phyloP scores from a whole-genome alignment of 2,888 invertebrate species.

The Trileptium ribeirensis region DNA sequence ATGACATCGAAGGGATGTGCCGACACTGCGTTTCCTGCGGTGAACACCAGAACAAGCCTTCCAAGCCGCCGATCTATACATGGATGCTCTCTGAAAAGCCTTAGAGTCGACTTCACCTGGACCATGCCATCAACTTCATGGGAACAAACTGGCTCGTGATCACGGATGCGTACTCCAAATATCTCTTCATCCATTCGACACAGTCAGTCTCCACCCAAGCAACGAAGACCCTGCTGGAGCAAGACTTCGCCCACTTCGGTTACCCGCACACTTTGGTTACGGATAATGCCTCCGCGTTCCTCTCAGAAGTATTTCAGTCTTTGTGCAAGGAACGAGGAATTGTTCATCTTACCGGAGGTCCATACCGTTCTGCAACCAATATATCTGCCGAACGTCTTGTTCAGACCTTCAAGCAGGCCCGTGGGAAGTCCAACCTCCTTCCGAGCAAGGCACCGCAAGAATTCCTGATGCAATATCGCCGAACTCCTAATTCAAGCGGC shows the following conservation, averaged over 20 bases:
- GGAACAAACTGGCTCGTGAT: constrained; percentile 21
- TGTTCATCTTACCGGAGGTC: constrained; percentile 29
- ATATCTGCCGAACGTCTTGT: constrained; percentile 20
- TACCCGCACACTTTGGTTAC: constrained; percentile 36
- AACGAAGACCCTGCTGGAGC: constrained; percentile 31
- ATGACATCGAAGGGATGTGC: constrained; percentile 11
- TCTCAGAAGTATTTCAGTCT: not conserved
- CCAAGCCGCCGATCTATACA: constrained; percentile 36
- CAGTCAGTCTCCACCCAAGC: constrained; percentile 17
- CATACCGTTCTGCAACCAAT: constrained; percentile 36
- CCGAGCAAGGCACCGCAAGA: constrained; percentile 27
- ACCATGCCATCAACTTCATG: constrained; percentile 40
- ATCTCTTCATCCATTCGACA: constrained; percentile 8
- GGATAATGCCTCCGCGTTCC: constrained; percentile 39
- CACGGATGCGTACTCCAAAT: constrained; percentile 9
- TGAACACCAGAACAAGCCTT: constrained; percentile 12
- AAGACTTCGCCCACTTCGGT: constrained; percentile 34
- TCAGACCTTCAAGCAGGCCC: constrained; percentile 36
- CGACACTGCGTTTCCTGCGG: not conserved
- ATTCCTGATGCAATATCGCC: constrained; percentile 28
- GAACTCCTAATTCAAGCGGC: constrained; percentile 19
- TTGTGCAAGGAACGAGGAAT: constrained; percentile 3
- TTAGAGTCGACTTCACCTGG: constrained; percentile 42
- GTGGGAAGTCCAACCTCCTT: constrained; percentile 21
- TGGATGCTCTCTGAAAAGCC: constrained; percentile 40